A percentile compares a stretch with the other conserved stretches of the same genome.
phyloP scores from a whole-genome alignment of 2,113 vertebrate genomes.

The Athene noctua region DNA sequence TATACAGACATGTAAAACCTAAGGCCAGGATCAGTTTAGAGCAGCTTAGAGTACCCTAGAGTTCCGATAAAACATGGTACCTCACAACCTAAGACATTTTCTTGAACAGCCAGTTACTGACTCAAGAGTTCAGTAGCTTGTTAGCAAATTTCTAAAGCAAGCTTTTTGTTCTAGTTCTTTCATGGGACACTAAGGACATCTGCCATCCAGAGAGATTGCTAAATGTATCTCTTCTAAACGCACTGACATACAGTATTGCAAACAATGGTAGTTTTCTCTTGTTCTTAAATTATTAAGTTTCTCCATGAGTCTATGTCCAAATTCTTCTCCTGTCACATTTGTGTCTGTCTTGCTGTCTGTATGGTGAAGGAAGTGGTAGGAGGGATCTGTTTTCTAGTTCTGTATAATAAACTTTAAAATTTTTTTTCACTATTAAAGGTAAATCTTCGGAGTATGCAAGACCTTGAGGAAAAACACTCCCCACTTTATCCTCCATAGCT shows the following conservation, averaged over 20 bases:
- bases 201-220: constrained; percentile 16
- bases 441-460: not conserved
- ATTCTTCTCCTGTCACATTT: not conserved
- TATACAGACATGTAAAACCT: not conserved
- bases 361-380: not conserved
- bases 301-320: not conserved
- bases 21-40: not conserved
- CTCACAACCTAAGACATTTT: not conserved
- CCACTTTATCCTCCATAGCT: not conserved
- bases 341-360: not conserved
- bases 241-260: not conserved
- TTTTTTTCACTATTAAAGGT: not conserved
- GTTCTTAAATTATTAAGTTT: not conserved
- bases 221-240: not conserved
- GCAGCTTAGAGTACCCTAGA: not conserved
- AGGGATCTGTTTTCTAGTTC: not conserved
- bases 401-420: not conserved
- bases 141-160: not conserved
- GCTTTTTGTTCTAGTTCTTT: constrained; percentile 1
- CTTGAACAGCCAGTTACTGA: not conserved
- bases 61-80: not conserved
- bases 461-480: not conserved
- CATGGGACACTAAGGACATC: not conserved
- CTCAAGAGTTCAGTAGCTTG: not conserved
- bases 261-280: not conserved